Evolutionary conservation across 2,113 vertebrate genomes (phyloP), one percentile per base, ranked within the genome.

Genomic region (Tachycineta bicolor): DNA sequence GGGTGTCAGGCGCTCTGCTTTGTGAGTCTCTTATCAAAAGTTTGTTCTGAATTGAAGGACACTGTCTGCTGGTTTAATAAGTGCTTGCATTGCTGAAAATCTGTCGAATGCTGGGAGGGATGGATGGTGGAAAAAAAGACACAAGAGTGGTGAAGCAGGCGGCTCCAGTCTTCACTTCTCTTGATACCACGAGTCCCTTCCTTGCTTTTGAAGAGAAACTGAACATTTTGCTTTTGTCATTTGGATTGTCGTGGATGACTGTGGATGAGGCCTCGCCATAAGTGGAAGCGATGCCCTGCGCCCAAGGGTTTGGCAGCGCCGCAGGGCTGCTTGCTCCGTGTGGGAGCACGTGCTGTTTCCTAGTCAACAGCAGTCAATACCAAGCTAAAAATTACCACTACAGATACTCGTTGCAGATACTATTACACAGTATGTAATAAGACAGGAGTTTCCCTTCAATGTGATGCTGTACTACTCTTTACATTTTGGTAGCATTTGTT

Each of bases 401-500:
- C 90, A 95, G 92, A 97, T 93, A 50, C 14, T 70, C 83, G 37
- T 68, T 56, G 2, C 89, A 93, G 89, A 94, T 96, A 67, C 83
- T 95, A 10, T 97, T 94, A 92, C 86, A 91, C 90, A 96, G 90
- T 96, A 82, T 89, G 82, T 97, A 91, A 68, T 37, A 47, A 79
- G 78, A 67, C 86, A 90, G 86, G 56, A 84, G 75, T 85, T 91
- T 92, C 93, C 97, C 86, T 73, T 88, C 41, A 64, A 55, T 87
- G 71, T 95, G 58, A 95, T 22, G 4, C 89, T 95, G 63, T 86
- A 85, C 96, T 92, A 71, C 96, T 94, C 91, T 97, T 97, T 91
- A 95, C 68, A 95, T 97, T 96, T 95, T 87, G 67, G 93, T 97
- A 97, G 89, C 88, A 95, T 94, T 96, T 94, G 96, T 96, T 97